These are phyloP conservation scores for Oryzias melastigma DNA, from an alignment of 2,113 vertebrate species.

Conservation along the genomic window DNA sequence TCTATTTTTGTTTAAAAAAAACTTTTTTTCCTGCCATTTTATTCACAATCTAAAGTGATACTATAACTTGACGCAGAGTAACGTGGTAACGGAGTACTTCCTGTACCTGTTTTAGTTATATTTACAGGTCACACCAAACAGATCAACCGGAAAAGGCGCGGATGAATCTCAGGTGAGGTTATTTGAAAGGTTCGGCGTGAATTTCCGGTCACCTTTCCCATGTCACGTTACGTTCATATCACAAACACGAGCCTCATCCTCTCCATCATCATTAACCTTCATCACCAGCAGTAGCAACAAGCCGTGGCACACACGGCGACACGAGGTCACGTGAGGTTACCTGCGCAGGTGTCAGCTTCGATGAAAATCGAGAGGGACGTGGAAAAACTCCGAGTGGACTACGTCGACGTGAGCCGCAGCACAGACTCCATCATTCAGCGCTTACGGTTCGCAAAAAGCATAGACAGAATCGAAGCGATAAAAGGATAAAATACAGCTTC, in stretches of 20 bases:
- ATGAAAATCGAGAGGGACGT: not conserved
- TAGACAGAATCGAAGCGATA: not conserved
- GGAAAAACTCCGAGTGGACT: not conserved
- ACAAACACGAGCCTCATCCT: not conserved
- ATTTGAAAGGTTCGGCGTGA: not conserved
- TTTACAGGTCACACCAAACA: not conserved
- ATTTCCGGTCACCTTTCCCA: not conserved
- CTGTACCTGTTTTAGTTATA: not conserved
- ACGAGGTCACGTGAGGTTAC: slow-evolving; percentile 22
- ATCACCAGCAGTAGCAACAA: not conserved
- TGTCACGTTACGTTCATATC: not conserved
- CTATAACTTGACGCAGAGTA: no score
- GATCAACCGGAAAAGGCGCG: not conserved
- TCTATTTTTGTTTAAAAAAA: not conserved
- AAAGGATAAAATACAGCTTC: not conserved
- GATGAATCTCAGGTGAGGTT: not conserved
- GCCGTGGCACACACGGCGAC: no score
- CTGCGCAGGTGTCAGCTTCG: slow-evolving; percentile 1
- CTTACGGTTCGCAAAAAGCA: not conserved
- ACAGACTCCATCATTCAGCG: slow-evolving; percentile 25
- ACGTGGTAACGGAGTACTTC: not conserved
- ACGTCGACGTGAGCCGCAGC: not conserved
- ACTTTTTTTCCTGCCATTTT: not conserved
- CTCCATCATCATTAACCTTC: not conserved
- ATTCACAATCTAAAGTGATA: no score